Conservation (phyloP, 2,888 invertebrate genomes). For the Cepaea hortensis region DNA sequence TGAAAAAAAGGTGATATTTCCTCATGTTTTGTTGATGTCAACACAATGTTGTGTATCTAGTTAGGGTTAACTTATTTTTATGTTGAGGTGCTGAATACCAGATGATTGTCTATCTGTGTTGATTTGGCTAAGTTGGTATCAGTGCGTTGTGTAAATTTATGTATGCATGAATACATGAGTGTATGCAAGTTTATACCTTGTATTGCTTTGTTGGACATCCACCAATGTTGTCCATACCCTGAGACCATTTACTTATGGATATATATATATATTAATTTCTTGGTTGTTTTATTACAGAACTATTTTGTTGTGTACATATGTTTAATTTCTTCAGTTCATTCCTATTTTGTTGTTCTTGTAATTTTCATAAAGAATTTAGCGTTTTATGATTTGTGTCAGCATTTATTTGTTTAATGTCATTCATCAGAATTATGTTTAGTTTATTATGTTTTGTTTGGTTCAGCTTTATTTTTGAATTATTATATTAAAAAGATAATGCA, state of each 20-base stretch:
- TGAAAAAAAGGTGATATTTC: too few relatives aligned
- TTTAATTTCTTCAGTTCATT: constrained; percentile 28
- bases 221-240: neutral
- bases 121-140: neutral
- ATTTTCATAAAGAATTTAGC: neutral
- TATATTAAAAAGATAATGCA: neutral
- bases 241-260: neutral
- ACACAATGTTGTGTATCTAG: too few relatives aligned
- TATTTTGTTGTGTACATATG: constrained; percentile 15
- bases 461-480: neutral
- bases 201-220: neutral
- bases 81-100: neutral
- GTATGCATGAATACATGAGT: neutral
- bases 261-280: neutral
- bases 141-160: neutral
- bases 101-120: neutral
- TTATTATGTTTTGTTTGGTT: neutral
- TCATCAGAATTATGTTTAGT: neutral
- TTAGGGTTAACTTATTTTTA: too few relatives aligned
- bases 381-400: neutral
- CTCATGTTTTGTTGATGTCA: too few relatives aligned
- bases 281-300: neutral
- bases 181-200: neutral
- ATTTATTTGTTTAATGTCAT: constrained; percentile 1
- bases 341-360: neutral